Base-by-base conservation (phyloP, 1,140 invertebrate genomes). In the Calliphora vicina region DNA sequence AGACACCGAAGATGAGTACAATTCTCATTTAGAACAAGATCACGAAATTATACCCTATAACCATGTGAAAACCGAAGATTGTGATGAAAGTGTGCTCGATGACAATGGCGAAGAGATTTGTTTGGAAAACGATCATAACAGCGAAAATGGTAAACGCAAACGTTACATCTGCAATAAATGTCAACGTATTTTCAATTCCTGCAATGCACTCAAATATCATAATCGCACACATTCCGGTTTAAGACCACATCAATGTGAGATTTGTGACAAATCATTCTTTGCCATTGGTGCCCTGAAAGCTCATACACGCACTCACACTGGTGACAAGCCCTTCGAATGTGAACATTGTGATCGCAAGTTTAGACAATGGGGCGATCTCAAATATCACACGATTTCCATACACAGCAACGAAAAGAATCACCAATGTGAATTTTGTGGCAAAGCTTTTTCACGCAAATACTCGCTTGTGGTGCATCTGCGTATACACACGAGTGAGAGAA, bases 361-460 rank as follows among this genome's bases (percentile, higher is more conserved):
- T 87, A 93, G 96, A 0, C 96, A 97, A 88, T 96, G 96, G 95
- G 96, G 97, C 81, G 96, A 98, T 88, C 91, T 98, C 23, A 97
- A 97, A 85, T 96, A 97, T 86, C 97, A 98, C 90, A 95, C 95
- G 84, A 96, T 94, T 1, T 97, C 96, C 3, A 93, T 97, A 81
- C 97, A 98, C 89, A 96, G 95, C 13, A 90, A 91, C 4, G 91
- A 95, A 87, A 96, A 97, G 87, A 94, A 95, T 80, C 97, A 95
- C 89, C 96, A 97, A 86, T 98, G 97, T 87, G 96, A 97, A 88
- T 97, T 96, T 87, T 98, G 97, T 88, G 96, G 95, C 26, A 97
- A 97, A 90, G 95, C 97, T 85, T 98, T 98, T 91, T 97, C 97
- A 0, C 93, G 98, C 20, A 96, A 97, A 84, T 98, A 99, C 88